A percentile compares a stretch with the other conserved stretches of the same genome.
Conservation (phyloP, 2,888 invertebrate genomes). For the Drosophila pseudotalamancana region DNA sequence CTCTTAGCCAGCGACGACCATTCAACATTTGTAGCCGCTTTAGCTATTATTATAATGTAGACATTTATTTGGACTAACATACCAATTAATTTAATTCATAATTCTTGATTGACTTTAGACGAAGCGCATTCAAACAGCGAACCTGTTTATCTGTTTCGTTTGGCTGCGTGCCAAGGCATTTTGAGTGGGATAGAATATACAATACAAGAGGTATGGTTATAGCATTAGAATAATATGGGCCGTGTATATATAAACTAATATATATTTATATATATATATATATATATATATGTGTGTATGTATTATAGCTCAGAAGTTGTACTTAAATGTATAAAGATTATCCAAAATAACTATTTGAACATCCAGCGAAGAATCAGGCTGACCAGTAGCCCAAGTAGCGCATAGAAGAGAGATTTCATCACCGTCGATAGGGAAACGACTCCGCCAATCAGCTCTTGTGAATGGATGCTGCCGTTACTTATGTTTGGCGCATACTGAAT, state of each 20-base stretch:
- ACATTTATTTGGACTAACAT: slow-evolving; percentile 17
- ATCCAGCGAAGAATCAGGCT: slow-evolving; percentile 80
- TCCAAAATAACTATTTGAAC: slow-evolving; percentile 68
- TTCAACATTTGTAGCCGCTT: background rate
- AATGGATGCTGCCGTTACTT: slow-evolving; percentile 24
- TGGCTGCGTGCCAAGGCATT: slow-evolving; percentile 58
- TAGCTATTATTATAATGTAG: background rate
- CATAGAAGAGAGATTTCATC: slow-evolving; percentile 73
- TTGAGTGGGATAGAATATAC: slow-evolving; percentile 50
- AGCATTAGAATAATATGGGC: slow-evolving; percentile 22
- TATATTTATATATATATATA: slow-evolving; percentile 39
- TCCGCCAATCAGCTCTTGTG: slow-evolving; percentile 48
- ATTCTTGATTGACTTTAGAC: slow-evolving; percentile 57
- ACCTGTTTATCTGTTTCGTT: slow-evolving; percentile 24
- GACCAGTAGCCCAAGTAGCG: slow-evolving; percentile 70
- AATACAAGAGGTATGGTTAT: slow-evolving; percentile 28
- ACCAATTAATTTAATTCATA: slow-evolving; percentile 39
- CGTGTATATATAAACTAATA: slow-evolving; percentile 23
- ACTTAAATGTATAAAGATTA: slow-evolving; percentile 47
- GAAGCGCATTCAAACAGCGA: slow-evolving; percentile 6
- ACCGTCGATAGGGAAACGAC: slow-evolving; percentile 74
- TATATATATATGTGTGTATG: no score
- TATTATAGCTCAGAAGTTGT: slow-evolving; percentile 46
- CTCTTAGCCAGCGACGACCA: background rate
- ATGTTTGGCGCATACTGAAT: slow-evolving; percentile 77